Evolutionary conservation across 2,797 vertebrate species (phyloP).

Genomic region (Chromis chromis): DNA sequence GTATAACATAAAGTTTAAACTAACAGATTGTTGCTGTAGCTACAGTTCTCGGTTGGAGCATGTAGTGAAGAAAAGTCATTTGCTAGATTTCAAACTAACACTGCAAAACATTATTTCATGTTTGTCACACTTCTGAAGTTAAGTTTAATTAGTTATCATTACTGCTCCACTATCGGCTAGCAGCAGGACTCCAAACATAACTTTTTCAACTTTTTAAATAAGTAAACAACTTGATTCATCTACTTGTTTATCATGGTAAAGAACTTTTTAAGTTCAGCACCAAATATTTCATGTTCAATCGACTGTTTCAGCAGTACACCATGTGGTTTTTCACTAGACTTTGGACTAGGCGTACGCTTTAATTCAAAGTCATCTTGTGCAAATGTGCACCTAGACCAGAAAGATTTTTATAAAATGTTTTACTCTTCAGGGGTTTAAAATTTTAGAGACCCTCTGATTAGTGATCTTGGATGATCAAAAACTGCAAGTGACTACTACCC

Average conservation of each 20-base stretch:
- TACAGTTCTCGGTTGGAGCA: too few species aligned
- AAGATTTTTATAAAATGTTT: neutral
- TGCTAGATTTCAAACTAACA: neutral
- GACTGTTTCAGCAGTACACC: neutral
- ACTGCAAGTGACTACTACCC: neutral
- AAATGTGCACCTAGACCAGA: neutral
- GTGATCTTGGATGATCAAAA: neutral
- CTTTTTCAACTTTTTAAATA: neutral
- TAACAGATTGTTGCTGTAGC: too few species aligned
- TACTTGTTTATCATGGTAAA: slow-evolving; percentile 11
- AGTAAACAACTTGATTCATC: slow-evolving; percentile 16
- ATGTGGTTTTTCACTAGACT: neutral
- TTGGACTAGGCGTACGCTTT: neutral
- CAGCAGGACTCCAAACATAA: neutral
- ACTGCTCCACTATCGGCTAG: neutral
- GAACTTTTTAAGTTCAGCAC: neutral
- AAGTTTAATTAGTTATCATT: slow-evolving; percentile 6
- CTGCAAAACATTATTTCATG: neutral
- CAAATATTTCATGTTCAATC: neutral
- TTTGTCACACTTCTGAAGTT: neutral
- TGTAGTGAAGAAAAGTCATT: neutral
- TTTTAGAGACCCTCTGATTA: neutral
- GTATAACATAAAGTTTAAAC: too few species aligned
- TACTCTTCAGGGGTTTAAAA: neutral
- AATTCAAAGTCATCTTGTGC: neutral